Percentiles rank a stretch among this genome's conserved stretches.
Conservation (phyloP, 2,888 invertebrate species). For the Erebia ligea region DNA sequence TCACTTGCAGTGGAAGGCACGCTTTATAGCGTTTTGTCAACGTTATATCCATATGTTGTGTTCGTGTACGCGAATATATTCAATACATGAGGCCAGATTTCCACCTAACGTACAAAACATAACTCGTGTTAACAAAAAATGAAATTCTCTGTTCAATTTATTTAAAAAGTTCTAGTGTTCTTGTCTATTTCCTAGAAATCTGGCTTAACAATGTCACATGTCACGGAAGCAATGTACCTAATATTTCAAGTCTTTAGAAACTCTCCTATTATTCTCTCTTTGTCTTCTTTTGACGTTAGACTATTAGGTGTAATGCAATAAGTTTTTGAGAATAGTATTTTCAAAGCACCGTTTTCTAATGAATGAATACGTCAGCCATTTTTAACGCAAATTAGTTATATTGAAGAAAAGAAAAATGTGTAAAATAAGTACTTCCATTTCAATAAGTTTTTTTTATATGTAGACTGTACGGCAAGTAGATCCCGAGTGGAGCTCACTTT, state of each 20-base stretch:
- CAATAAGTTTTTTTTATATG: constrained; percentile 76
- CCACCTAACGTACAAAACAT: background rate
- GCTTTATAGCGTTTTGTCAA: background rate
- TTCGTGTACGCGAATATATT: background rate
- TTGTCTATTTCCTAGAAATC: constrained; percentile 4
- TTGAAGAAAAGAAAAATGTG: constrained; percentile 52
- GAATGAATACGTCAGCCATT: constrained; percentile 74
- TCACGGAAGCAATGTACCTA: constrained; percentile 41
- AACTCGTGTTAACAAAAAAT: background rate
- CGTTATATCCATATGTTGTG: background rate
- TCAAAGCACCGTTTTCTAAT: constrained; percentile 67
- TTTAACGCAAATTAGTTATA: constrained; percentile 77
- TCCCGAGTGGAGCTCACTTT: constrained; percentile 65
- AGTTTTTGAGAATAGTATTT: constrained; percentile 65
- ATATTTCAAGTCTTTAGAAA: constrained; percentile 48
- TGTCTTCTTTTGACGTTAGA: constrained; percentile 74
- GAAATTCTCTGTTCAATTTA: background rate
- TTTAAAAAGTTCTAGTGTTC: background rate
- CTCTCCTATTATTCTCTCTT: constrained; percentile 63
- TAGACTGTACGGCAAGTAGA: constrained; percentile 73
- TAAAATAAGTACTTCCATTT: constrained; percentile 81
- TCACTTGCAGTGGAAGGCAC: background rate
- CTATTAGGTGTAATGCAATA: constrained; percentile 55
- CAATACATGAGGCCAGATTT: background rate
- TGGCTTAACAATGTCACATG: constrained; percentile 40